Percentiles rank a stretch among this genome's conserved stretches.
These are phyloP conservation scores for Sphinx pinastri DNA, from an alignment of 2,888 invertebrate species.

Conservation along the genomic window DNA sequence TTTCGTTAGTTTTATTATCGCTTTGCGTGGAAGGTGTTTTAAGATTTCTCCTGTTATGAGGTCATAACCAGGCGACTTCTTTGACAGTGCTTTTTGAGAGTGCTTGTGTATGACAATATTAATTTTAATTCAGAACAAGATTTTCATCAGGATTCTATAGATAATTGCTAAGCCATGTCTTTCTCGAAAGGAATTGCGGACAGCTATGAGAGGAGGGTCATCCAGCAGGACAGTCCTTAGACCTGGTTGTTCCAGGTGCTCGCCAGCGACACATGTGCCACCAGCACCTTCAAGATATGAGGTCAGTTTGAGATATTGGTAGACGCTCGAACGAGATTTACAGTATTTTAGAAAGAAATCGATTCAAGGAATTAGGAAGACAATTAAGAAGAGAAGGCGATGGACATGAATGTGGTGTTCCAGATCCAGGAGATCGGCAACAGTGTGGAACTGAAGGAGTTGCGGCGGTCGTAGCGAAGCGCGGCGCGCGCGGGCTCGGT, in stretches of 20 bases:
- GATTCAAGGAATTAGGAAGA: too few species aligned
- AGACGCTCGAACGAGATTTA: too few species aligned
- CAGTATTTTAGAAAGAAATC: too few species aligned
- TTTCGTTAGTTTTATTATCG: too few species aligned
- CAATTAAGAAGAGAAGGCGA: too few species aligned
- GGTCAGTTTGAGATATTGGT: constrained; percentile 42
- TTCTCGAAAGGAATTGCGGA: constrained; percentile 90
- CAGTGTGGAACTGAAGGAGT: constrained; percentile 71
- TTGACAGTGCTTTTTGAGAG: too few species aligned
- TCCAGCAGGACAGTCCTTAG: constrained; percentile 92
- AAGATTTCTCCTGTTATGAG: too few species aligned
- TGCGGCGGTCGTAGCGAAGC: constrained; percentile 76
- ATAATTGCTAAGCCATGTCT: background rate
- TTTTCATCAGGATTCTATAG: too few species aligned
- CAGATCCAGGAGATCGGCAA: constrained; percentile 57
- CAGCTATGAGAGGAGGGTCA: constrained; percentile 93
- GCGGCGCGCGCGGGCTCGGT: constrained; percentile 4
- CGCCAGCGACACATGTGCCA: constrained; percentile 90
- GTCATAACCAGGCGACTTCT: too few species aligned
- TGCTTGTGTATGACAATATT: too few species aligned
- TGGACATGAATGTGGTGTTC: background rate
- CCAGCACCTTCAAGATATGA: constrained; percentile 81
- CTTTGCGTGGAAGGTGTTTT: too few species aligned
- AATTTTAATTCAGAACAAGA: too few species aligned
- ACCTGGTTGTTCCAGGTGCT: constrained; percentile 90